phyloP scores from a whole-genome alignment of 2,113 vertebrate species.

The Chaetodon trifascialis region DNA sequence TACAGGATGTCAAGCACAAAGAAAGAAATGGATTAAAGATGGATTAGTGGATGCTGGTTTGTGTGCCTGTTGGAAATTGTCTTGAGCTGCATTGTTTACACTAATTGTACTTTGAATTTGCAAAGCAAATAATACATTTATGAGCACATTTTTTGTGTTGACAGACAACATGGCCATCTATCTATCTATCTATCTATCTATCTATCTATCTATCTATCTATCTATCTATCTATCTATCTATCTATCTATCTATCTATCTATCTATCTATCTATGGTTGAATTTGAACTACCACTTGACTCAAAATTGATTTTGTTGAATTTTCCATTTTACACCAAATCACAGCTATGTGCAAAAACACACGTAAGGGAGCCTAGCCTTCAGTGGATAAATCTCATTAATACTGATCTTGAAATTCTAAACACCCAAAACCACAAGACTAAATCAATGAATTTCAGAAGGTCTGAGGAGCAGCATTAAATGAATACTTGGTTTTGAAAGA shows the following conservation, averaged over 20 bases:
- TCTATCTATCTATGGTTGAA: background rate
- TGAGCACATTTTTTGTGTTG: background rate
- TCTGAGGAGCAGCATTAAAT: conserved; percentile 20
- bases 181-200: no score
- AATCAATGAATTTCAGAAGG: conserved; percentile 34
- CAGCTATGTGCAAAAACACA: background rate
- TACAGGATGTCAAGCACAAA: conserved; percentile 40
- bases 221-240: no score
- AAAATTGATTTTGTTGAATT: conserved; percentile 1
- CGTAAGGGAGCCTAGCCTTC: background rate
- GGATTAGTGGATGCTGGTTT: conserved; percentile 23
- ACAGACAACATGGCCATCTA: background rate
- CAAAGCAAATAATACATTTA: conserved; percentile 30
- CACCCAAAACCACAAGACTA: background rate
- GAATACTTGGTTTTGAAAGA: conserved; percentile 46
- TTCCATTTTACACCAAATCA: conserved; percentile 1
- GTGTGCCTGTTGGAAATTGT: conserved; percentile 12
- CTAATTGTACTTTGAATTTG: conserved; percentile 19
- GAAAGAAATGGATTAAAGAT: conserved; percentile 50
- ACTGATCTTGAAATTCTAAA: conserved; percentile 26
- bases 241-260: no score
- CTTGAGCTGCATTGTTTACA: conserved; percentile 16
- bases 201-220: no score
- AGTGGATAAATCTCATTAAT: conserved; percentile 23
- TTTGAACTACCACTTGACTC: background rate